A percentile compares a stretch with the other conserved stretches of the same genome.
phyloP scores from a whole-genome alignment of 2,888 invertebrate species.

The Cyaniris semiargus region DNA sequence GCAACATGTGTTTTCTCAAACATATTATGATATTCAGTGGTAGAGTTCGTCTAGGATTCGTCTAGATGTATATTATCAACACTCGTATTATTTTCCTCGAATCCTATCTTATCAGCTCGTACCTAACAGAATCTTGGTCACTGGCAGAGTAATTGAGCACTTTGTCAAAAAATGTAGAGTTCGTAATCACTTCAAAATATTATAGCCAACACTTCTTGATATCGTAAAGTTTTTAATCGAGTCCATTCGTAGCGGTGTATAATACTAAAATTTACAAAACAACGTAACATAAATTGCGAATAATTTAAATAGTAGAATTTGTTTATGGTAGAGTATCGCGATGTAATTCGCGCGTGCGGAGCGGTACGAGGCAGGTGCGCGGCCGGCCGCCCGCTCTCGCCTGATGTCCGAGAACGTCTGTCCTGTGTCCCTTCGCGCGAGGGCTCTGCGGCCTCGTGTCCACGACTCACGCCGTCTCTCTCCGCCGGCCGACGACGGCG shows the following conservation, averaged over 20 bases:
- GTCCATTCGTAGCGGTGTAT: not conserved
- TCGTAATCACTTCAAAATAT: slow-evolving; percentile 36
- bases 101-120: slow-evolving; percentile 72
- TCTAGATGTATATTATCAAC: slow-evolving; percentile 59
- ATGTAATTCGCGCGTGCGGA: slow-evolving; percentile 68
- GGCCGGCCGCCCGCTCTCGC: slow-evolving; percentile 80
- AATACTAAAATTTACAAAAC: slow-evolving; percentile 43
- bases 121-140: slow-evolving; percentile 70
- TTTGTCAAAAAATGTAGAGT: slow-evolving; percentile 34
- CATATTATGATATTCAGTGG: slow-evolving; percentile 59
- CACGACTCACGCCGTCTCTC: slow-evolving; percentile 72
- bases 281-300: slow-evolving; percentile 28
- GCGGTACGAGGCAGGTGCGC: slow-evolving; percentile 72
- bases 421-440: slow-evolving; percentile 80
- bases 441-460: slow-evolving; percentile 77
- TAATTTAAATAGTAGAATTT: slow-evolving; percentile 50
- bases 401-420: slow-evolving; percentile 81
- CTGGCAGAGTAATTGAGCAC: slow-evolving; percentile 42
- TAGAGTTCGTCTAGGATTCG: slow-evolving; percentile 63
- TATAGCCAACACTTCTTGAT: slow-evolving; percentile 25
- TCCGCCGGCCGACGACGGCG: slow-evolving; percentile 76
- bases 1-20: slow-evolving; percentile 55
- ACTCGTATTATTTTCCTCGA: slow-evolving; percentile 71
- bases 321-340: slow-evolving; percentile 68
- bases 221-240: slow-evolving; percentile 14